Evolutionary conservation across 2,113 vertebrate genomes (phyloP), one percentile per base, ranked within the genome.

Genomic region (Electrona antarctica): DNA sequence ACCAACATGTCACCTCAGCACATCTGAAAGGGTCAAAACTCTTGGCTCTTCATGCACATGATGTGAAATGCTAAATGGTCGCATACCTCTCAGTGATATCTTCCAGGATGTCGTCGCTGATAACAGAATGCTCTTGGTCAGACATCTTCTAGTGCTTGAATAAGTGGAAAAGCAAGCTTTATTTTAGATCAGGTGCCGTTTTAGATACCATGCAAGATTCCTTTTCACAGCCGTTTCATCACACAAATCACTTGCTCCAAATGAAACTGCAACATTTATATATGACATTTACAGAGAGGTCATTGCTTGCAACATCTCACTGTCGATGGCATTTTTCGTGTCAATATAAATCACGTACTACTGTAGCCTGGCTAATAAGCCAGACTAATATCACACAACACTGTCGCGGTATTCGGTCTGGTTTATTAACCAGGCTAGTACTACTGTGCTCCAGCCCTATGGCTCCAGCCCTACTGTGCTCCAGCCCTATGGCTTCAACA

Each of bases 11-110:
- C 33, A 41, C 33, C 33, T 41, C 33, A 41, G 33, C 33, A 41
- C 5, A 41, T 41, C 3, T 41, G 5, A 41, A 41, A 6, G 33
- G 33, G 2, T 41, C 33, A 41, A 41, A 41, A 41, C 33, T 21
- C 21, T 21, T 12, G 51, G 51, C 51, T 60, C 57, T 11, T 3
- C n/a, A 54, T 11, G 49, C 11, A 1, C n/a, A 54, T 11, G 49
- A 61, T 49, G 4, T 7, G 10, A 57, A 28, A 11, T 64, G 49
- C 28, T 10, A 12, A 46, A 7, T 7, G 50, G 67, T 52, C 28
- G 80, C 85, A 33, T 86, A 92, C 92, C 90, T 89, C 45, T 81
- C 71, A 10, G 28, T 7, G 15, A 41, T 56, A 45, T 12, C 67
- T 15, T 78, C 75, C 79, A 78, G 64, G 14, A 51, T 50, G 1